phyloP scores from a whole-genome alignment of 2,888 invertebrate species.

The Portevinia maculata region DNA sequence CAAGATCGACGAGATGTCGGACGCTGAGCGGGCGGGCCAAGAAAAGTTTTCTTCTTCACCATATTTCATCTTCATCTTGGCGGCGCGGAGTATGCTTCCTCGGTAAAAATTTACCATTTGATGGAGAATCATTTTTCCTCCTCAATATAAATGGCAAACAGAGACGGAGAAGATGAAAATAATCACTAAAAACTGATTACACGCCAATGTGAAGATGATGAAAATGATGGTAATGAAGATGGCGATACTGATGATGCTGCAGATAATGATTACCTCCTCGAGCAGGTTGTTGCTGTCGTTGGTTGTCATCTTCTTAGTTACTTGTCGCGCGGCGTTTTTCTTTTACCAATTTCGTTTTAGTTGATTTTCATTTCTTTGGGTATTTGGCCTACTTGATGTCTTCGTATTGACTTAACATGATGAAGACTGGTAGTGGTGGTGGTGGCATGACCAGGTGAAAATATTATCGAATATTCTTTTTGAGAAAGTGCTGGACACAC shows the following conservation, averaged over 20 bases:
- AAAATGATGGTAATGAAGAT: slow-evolving; percentile 68
- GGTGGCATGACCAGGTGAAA: slow-evolving; percentile 41
- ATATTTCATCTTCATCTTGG: slow-evolving; percentile 53
- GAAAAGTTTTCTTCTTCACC: slow-evolving; percentile 33
- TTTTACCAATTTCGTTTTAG: slow-evolving; percentile 37
- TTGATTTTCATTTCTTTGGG: slow-evolving; percentile 23
- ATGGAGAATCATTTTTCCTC: slow-evolving; percentile 28
- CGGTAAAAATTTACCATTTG: slow-evolving; percentile 38
- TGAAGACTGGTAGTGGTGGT: slow-evolving; percentile 1
- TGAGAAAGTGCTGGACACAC: slow-evolving; percentile 67
- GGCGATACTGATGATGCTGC: slow-evolving; percentile 49
- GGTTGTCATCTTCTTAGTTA: slow-evolving; percentile 40
- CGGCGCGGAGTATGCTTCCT: slow-evolving; percentile 16
- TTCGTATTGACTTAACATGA: slow-evolving; percentile 3
- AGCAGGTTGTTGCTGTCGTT: slow-evolving; percentile 47
- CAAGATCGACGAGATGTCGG: slow-evolving; percentile 56
- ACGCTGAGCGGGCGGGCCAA: neutral
- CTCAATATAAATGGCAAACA: slow-evolving; percentile 20
- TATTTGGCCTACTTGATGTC: slow-evolving; percentile 66
- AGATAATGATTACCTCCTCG: slow-evolving; percentile 47
- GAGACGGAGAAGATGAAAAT: neutral
- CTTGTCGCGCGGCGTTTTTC: slow-evolving; percentile 43
- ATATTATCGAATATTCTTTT: slow-evolving; percentile 69
- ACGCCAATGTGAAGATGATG: slow-evolving; percentile 59
- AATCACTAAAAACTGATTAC: slow-evolving; percentile 60